phyloP scores from a whole-genome alignment of 2,888 invertebrate genomes.

The Synergus laeviventris region DNA sequence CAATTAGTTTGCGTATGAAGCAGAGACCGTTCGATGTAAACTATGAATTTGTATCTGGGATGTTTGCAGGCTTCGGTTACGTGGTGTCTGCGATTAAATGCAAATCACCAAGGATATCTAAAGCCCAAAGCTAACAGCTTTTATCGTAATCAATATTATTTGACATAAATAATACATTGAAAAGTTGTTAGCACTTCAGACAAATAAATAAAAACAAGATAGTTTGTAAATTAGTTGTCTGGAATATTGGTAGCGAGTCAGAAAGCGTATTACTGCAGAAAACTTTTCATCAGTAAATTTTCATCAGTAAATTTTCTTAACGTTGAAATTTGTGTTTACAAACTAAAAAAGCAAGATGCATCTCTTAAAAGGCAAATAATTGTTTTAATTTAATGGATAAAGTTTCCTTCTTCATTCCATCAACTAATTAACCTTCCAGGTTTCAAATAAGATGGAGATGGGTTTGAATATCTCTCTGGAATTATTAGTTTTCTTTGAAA shows the following conservation, averaged over 20 bases:
- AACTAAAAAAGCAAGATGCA: neutral
- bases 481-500: neutral
- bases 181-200: too few relatives aligned
- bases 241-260: too few relatives aligned
- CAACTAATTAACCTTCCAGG: neutral
- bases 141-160: too few relatives aligned
- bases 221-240: too few relatives aligned
- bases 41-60: slow-evolving; percentile 46
- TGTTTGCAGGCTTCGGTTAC: neutral
- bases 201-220: too few relatives aligned
- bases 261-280: too few relatives aligned
- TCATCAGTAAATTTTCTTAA: neutral
- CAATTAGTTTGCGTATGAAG: slow-evolving; percentile 68
- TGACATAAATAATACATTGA: too few relatives aligned
- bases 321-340: neutral
- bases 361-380: slow-evolving; percentile 5
- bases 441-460: neutral
- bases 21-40: slow-evolving; percentile 62
- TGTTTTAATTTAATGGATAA: slow-evolving; percentile 2
- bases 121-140: neutral
- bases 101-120: neutral
- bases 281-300: neutral
- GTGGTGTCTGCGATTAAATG: neutral
- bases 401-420: slow-evolving; percentile 8
- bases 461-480: slow-evolving; percentile 18